A percentile compares a stretch with the other conserved stretches of the same genome.
Conservation (phyloP, 2,888 invertebrate species). For the Plagodis dolabraria region DNA sequence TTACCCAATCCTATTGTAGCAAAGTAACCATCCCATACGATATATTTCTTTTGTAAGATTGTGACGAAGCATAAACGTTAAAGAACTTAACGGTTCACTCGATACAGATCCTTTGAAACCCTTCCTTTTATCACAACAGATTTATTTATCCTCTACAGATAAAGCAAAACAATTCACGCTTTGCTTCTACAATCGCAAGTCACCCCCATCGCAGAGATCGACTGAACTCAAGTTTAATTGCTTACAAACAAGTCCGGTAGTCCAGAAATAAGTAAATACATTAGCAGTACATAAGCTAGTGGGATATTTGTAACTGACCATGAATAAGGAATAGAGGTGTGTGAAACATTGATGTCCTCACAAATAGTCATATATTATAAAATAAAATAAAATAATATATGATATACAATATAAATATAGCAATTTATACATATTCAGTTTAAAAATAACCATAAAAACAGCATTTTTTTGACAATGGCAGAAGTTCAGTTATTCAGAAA, state of each 20-base stretch:
- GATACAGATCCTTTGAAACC: conserved; percentile 25
- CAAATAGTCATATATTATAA: too few species aligned
- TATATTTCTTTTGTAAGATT: conserved; percentile 21
- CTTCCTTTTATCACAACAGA: conserved; percentile 24
- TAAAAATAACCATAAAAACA: too few species aligned
- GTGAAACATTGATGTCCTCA: not conserved
- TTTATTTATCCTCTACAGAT: conserved; percentile 29
- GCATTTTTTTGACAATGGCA: too few species aligned
- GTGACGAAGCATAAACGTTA: conserved; percentile 27
- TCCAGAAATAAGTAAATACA: conserved; percentile 43
- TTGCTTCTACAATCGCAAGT: conserved; percentile 31
- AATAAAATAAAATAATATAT: too few species aligned
- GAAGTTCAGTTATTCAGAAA: too few species aligned
- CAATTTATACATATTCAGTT: too few species aligned
- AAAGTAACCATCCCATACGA: conserved; percentile 12
- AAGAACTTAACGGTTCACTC: conserved; percentile 26
- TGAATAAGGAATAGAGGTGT: not conserved
- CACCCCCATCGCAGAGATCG: conserved; percentile 32
- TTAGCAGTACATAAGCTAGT: conserved; percentile 15
- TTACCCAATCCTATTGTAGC: conserved; percentile 3
- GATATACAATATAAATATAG: too few species aligned
- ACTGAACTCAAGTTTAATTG: conserved; percentile 54
- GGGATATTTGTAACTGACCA: not conserved
- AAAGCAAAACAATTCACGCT: conserved; percentile 34
- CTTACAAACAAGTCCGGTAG: conserved; percentile 50